Conservation (phyloP, 92 coral and sea anemone species). For the Desmophyllum pertusum region DNA sequence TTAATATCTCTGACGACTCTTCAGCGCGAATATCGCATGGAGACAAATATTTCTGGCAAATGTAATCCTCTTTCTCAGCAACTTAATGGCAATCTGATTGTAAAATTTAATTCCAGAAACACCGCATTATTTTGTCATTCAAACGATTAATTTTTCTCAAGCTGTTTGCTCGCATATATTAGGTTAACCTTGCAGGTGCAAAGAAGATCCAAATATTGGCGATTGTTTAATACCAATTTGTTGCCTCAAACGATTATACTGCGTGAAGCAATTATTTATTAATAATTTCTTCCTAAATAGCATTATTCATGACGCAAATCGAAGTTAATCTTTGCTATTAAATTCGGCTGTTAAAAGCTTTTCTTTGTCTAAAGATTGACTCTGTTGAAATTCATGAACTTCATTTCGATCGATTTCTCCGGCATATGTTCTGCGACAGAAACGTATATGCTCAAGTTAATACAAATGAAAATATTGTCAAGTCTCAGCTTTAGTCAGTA, state of each 20-base stretch:
- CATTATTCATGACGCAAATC: conserved; percentile 34
- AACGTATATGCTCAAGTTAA: too few species aligned
- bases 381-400: background rate
- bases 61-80: background rate
- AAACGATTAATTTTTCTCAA: background rate
- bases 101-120: background rate
- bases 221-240: conserved; percentile 24
- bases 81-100: background rate
- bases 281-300: conserved; percentile 1
- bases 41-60: background rate
- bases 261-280: conserved; percentile 36
- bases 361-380: background rate
- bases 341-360: conserved; percentile 2
- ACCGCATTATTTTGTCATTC: background rate
- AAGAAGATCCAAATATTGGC: conserved; percentile 6
- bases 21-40: background rate
- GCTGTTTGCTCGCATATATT: conserved; percentile 7
- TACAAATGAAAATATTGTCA: too few species aligned
- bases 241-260: conserved; percentile 8
- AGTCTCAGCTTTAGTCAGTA: too few species aligned
- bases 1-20: background rate
- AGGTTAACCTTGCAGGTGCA: conserved; percentile 19
- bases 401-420: background rate
- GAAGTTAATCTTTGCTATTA: conserved; percentile 19
- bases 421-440: too few species aligned